Conservation (phyloP, 2,888 invertebrate genomes). For the Synanthedon myopaeformis region DNA sequence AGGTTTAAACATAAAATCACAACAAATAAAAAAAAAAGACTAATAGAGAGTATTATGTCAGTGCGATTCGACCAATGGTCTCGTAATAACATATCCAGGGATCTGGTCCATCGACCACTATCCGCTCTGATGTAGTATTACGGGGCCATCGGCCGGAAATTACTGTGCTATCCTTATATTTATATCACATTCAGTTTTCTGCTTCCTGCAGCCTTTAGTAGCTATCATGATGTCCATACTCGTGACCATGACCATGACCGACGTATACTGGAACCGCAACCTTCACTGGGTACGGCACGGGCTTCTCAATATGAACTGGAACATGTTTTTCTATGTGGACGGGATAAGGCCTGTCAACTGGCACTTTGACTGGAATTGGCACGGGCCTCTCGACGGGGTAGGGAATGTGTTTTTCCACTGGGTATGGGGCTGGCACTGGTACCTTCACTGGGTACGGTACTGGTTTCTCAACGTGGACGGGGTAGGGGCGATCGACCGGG, state of each 20-base stretch:
- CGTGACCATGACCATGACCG: slow-evolving; percentile 58
- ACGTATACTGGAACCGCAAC: slow-evolving; percentile 68
- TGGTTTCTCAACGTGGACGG: slow-evolving; percentile 55
- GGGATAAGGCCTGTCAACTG: slow-evolving; percentile 73
- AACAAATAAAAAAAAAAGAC: slow-evolving; percentile 40
- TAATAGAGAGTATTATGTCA: slow-evolving; percentile 48
- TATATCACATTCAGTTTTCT: slow-evolving; percentile 67
- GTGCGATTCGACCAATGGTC: slow-evolving; percentile 42
- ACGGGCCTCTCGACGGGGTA: slow-evolving; percentile 77
- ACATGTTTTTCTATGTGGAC: slow-evolving; percentile 76
- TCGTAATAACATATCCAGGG: slow-evolving; percentile 28
- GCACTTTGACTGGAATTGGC: slow-evolving; percentile 75
- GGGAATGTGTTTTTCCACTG: slow-evolving; percentile 72
- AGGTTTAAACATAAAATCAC: slow-evolving; percentile 33
- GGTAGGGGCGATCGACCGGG: slow-evolving; percentile 68
- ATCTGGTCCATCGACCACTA: slow-evolving; percentile 35
- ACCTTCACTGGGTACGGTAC: slow-evolving; percentile 74
- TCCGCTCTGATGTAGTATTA: slow-evolving; percentile 32
- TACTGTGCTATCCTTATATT: slow-evolving; percentile 60
- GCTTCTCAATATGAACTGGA: slow-evolving; percentile 73
- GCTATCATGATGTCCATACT: slow-evolving; percentile 65
- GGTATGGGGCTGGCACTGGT: slow-evolving; percentile 75
- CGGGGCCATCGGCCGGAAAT: slow-evolving; percentile 39
- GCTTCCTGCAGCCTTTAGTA: slow-evolving; percentile 69
- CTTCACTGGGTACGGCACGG: slow-evolving; percentile 74